Conservation (phyloP, 2,888 invertebrate genomes). For the Synanthedon andrenaeformis region DNA sequence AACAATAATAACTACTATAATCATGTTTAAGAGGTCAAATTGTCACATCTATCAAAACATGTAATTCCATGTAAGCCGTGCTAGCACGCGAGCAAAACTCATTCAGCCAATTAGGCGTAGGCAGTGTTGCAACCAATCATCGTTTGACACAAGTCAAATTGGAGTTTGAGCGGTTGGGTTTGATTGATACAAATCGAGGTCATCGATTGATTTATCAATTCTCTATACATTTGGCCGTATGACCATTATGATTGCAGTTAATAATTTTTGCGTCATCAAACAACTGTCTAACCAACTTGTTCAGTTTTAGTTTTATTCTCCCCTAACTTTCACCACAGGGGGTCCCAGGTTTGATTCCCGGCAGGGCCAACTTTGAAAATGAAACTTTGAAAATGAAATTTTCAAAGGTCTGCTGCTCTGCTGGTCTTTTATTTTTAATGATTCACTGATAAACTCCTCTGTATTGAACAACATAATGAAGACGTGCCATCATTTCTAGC, state of each 20-base stretch:
- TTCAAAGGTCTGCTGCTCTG: too few species aligned
- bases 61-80: slow-evolving; percentile 29
- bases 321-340: too few species aligned
- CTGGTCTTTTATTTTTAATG: too few species aligned
- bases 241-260: slow-evolving; percentile 18
- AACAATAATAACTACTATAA: too few species aligned
- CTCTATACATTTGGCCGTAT: slow-evolving; percentile 17
- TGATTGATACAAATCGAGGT: slow-evolving; percentile 64
- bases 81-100: slow-evolving; percentile 48
- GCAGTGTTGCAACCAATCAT: slow-evolving; percentile 65
- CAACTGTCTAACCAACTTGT: neutral
- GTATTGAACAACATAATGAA: too few species aligned
- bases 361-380: too few species aligned
- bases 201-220: slow-evolving; percentile 57
- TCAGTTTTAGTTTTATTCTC: neutral
- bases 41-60: slow-evolving; percentile 12
- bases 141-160: slow-evolving; percentile 65
- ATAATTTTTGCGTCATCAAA: slow-evolving; percentile 33
- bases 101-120: slow-evolving; percentile 59
- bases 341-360: too few species aligned
- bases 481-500: too few species aligned
- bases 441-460: too few species aligned
- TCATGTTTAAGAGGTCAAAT: neutral
- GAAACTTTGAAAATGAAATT: too few species aligned
- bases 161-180: slow-evolving; percentile 52